Evolutionary conservation across 2,888 invertebrate genomes (phyloP), one percentile per base, ranked within the genome.

Genomic region (Lasioglossum calceatum): DNA sequence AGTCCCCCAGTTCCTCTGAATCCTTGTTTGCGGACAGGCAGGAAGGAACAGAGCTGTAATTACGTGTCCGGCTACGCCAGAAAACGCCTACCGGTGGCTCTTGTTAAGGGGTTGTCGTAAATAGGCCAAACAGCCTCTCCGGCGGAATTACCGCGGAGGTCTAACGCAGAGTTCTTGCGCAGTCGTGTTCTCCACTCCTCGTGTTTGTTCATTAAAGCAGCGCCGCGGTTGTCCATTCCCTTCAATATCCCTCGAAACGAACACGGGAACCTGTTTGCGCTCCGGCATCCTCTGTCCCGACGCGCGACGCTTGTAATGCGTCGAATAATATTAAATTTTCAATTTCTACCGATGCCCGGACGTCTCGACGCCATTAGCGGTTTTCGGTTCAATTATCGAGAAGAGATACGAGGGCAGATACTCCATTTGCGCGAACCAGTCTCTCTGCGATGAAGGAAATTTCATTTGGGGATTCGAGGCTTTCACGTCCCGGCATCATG

Each of bases 41-140:
- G 88, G 77, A 89, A 89, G 83, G 84, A 88, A 82, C 67, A 32
- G 84, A 77, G 78, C 77, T 77, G 79, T 85, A 88, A 89, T 89
- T 89, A 85, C 78, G 84, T 73, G 88, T 86, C 77, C 81, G 77
- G 72, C 71, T 77, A 83, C 77, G 71, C 76, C 86, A 88, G 86
- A 85, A 88, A 88, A 85, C 83, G 76, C 83, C 81, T 74, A 81
- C 75, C 67, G 75, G 47, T 64, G 67, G 78, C 58, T 84, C 82
- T 71, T 81, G 79, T 85, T 84, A 82, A 88, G 87, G 82, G 85
- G 84, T 82, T 76, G 74, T 74, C 75, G 81, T 87, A 88, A 90
- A 90, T 85, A 88, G 87, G 82, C 82, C 86, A 81, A 83, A 81
- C 84, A 84, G 71, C 16, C 79, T 82, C 79, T 74, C 77, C 70